A percentile compares a stretch with the other conserved stretches of the same genome.
These are phyloP conservation scores for Halictus rubicundus DNA, from an alignment of 1,140 invertebrate species.

Conservation along the genomic window DNA sequence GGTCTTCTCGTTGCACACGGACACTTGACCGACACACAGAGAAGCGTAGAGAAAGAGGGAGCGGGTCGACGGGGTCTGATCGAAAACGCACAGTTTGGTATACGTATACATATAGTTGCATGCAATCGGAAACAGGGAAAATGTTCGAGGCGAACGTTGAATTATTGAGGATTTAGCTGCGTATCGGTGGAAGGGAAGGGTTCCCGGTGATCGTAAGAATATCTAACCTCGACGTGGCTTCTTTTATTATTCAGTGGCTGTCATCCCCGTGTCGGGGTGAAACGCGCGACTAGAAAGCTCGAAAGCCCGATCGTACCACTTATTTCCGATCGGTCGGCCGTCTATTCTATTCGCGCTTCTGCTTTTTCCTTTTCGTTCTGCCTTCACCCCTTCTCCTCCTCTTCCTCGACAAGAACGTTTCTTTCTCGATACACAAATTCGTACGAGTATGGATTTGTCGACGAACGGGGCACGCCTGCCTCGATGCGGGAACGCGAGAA, in stretches of 20 bases:
- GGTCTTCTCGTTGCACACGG: neutral
- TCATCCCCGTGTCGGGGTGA: constrained; percentile 70
- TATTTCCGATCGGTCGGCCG: constrained; percentile 58
- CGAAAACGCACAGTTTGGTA: constrained; percentile 29
- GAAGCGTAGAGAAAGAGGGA: neutral
- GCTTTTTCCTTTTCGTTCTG: constrained; percentile 3
- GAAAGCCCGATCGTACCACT: constrained; percentile 63
- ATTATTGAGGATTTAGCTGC: constrained; percentile 75
- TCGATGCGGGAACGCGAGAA: neutral
- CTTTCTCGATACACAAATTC: neutral
- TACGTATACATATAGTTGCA: constrained; percentile 54
- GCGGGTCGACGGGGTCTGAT: constrained; percentile 9
- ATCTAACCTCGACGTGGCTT: constrained; percentile 68
- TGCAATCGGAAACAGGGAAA: constrained; percentile 72
- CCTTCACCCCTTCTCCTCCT: too few species aligned
- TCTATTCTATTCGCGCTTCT: constrained; percentile 19
- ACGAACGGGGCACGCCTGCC: neutral
- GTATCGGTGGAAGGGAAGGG: constrained; percentile 72
- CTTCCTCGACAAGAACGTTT: neutral
- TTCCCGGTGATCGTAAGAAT: constrained; percentile 77
- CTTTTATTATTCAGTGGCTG: constrained; percentile 74
- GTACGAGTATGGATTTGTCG: neutral
- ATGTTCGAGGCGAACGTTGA: constrained; percentile 66
- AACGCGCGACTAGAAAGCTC: constrained; percentile 63
- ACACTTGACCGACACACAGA: neutral